Evolutionary conservation across 2,797 vertebrate genomes (phyloP).

Genomic region (Oophaga sylvatica): DNA sequence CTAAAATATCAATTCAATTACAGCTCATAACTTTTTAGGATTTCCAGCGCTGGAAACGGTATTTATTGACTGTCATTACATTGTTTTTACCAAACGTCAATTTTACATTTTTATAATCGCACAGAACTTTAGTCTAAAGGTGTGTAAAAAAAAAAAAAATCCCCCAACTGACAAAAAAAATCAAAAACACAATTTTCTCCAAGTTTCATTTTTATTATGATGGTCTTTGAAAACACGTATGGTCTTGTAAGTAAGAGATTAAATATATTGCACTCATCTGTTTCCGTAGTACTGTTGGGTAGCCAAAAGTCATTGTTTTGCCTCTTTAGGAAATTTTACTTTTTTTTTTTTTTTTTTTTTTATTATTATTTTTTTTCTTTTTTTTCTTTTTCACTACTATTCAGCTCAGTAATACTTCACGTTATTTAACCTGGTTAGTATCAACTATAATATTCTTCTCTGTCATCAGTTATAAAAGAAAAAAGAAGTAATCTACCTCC

Average conservation of each 20-base stretch:
- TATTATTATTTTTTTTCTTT: conserved; percentile 28
- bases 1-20: neutral
- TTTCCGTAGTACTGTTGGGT: conserved; percentile 62
- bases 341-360: conserved; percentile 5
- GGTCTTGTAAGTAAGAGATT: conserved; percentile 65
- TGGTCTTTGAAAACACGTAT: conserved; percentile 61
- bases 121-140: conserved; percentile 61
- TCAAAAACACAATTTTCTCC: too few species aligned
- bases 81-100: conserved; percentile 35
- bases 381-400: conserved; percentile 56
- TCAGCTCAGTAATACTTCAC: conserved; percentile 59
- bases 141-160: conserved; percentile 47
- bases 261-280: conserved; percentile 60
- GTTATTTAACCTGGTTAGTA: conserved; percentile 67
- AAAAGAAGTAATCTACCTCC: conserved; percentile 82
- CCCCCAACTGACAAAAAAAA: too few species aligned
- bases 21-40: conserved; percentile 48
- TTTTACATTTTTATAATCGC: conserved; percentile 65
- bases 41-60: conserved; percentile 60
- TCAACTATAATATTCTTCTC: conserved; percentile 67
- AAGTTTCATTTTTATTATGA: conserved; percentile 60
- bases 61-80: conserved; percentile 29
- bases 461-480: conserved; percentile 66
- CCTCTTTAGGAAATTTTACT: conserved; percentile 58
- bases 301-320: conserved; percentile 36